A percentile compares a stretch with the other conserved stretches of the same genome.
phyloP scores from a whole-genome alignment of 2,113 vertebrate species.

The Herpetotheres cachinnans region DNA sequence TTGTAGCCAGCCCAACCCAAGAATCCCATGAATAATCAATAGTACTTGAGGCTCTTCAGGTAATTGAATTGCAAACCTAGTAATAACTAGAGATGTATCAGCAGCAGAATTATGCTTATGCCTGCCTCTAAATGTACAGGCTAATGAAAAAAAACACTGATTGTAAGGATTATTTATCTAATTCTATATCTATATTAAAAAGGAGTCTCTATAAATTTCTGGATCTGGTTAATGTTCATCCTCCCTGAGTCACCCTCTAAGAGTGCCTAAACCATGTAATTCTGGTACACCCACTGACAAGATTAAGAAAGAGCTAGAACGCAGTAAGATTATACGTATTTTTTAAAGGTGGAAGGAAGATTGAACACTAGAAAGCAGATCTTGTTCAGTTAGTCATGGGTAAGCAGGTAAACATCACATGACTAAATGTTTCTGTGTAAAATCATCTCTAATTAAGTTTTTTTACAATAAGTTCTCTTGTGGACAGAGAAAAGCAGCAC shows the following conservation, averaged over 20 bases:
- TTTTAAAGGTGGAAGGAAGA: background rate
- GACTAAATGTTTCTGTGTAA: background rate
- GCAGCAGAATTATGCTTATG: conserved; percentile 40
- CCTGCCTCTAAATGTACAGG: conserved; percentile 39
- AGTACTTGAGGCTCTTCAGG: conserved; percentile 48
- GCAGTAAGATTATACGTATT: background rate
- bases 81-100: conserved; percentile 63
- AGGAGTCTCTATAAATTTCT: background rate
- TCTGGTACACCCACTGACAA: background rate
- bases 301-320: background rate
- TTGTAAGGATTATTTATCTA: conserved; percentile 52
- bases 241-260: background rate
- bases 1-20: conserved; percentile 30
- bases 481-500: background rate
- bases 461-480: background rate
- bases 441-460: background rate
- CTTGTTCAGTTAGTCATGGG: background rate
- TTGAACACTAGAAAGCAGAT: background rate
- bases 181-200: conserved; percentile 25
- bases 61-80: conserved; percentile 71
- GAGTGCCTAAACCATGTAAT: background rate
- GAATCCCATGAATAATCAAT: conserved; percentile 73
- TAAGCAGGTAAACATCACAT: background rate
- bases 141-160: conserved; percentile 36
- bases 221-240: conserved; percentile 16